Percentiles rank a stretch among this genome's conserved stretches.
These are phyloP conservation scores for Sinohyriopsis cumingii DNA, from an alignment of 2,888 invertebrate genomes.

Conservation along the genomic window DNA sequence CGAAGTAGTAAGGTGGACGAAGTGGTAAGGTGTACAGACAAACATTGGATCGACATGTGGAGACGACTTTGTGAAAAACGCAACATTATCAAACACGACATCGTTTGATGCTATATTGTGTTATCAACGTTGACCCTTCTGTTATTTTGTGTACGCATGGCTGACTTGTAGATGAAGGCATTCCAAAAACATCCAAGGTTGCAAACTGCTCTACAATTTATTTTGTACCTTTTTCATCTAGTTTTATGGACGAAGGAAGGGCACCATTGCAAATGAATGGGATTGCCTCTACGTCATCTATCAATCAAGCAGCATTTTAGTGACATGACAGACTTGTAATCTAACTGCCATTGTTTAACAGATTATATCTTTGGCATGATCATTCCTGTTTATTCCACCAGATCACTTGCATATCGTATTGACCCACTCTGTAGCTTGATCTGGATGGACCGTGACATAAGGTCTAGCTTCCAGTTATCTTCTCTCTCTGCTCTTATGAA, in stretches of 20 bases:
- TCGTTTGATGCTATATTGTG: constrained; percentile 6
- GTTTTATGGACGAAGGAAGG: background rate
- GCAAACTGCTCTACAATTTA: background rate
- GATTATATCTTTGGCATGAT: constrained; percentile 15
- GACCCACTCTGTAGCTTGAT: constrained; percentile 17
- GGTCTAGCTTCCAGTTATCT: constrained; percentile 21
- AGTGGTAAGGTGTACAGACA: too few relatives aligned
- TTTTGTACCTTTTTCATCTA: background rate
- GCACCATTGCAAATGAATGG: background rate
- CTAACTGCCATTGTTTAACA: constrained; percentile 16
- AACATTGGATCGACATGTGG: too few relatives aligned
- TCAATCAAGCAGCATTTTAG: background rate
- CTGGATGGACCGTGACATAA: constrained; percentile 14
- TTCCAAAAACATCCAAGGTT: background rate
- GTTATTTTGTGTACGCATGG: too few relatives aligned
- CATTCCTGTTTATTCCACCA: constrained; percentile 17
- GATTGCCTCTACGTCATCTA: constrained; percentile 1
- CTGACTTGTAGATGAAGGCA: too few relatives aligned
- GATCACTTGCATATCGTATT: constrained; percentile 17
- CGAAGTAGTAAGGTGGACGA: too few relatives aligned
- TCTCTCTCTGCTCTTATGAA: constrained; percentile 22
- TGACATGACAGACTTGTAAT: constrained; percentile 4
- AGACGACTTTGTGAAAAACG: too few relatives aligned
- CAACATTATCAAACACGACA: background rate
- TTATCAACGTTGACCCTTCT: background rate